Conservation (phyloP, 2,888 invertebrate genomes). For the Epinotia ramella region DNA sequence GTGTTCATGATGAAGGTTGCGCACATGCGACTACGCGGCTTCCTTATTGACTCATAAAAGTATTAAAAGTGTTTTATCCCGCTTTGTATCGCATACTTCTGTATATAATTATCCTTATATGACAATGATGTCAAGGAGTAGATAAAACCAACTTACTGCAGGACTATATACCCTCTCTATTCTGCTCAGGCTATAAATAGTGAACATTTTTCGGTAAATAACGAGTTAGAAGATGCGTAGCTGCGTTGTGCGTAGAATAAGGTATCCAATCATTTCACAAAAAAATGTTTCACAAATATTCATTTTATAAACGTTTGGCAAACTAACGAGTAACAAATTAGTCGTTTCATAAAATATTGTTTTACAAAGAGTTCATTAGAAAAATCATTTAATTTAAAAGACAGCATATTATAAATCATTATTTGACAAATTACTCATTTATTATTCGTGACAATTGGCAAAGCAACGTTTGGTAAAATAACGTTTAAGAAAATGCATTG, state of each 20-base stretch:
- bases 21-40: constrained; percentile 60
- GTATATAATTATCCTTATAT: background rate
- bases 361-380: no score
- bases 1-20: constrained; percentile 40
- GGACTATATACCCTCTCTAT: background rate
- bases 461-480: no score
- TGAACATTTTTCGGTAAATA: background rate
- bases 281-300: no score
- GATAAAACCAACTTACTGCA: background rate
- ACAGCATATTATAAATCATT: no score
- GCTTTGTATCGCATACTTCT: constrained; percentile 1
- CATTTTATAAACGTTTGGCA: no score
- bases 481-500: no score
- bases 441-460: no score
- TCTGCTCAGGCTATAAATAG: background rate
- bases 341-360: no score
- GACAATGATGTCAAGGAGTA: background rate
- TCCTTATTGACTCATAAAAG: constrained; percentile 65
- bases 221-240: background rate
- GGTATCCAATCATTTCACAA: no score
- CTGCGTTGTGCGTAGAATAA: constrained; percentile 9
- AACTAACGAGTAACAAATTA: no score
- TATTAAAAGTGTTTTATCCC: constrained; percentile 41
- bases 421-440: no score
- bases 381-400: no score